phyloP scores from a whole-genome alignment of 2,797 vertebrate species.

The Pipistrellus pipistrellus region DNA sequence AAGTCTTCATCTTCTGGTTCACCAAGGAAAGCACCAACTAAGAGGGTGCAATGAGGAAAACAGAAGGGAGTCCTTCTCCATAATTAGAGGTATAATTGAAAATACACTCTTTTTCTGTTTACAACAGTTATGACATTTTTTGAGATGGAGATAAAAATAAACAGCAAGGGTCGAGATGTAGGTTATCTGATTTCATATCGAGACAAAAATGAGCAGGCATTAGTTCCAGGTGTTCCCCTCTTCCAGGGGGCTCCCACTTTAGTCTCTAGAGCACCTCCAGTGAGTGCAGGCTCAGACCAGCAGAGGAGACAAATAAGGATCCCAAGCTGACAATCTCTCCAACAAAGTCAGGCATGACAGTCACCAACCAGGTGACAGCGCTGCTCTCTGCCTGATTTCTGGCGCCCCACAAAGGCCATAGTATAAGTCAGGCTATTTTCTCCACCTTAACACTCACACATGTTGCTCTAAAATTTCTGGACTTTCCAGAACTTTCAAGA shows the following conservation, averaged over 20 bases:
- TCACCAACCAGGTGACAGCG: not conserved
- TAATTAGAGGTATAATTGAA: not conserved
- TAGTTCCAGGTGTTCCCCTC: fast-evolving
- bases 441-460: not conserved
- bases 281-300: not conserved
- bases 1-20: not conserved
- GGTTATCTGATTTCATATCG: not conserved
- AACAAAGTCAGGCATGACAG: not conserved
- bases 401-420: not conserved
- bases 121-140: not conserved
- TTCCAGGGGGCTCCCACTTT: too few species aligned
- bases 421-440: not conserved
- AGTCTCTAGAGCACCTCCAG: not conserved
- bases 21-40: not conserved
- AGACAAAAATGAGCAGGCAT: not conserved
- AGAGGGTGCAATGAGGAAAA: not conserved
- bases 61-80: not conserved
- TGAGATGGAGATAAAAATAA: conserved; percentile 34
- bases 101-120: not conserved
- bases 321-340: not conserved
- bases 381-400: not conserved
- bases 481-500: not conserved
- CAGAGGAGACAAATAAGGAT: not conserved
- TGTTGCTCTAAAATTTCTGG: not conserved
- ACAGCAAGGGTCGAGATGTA: not conserved